phyloP scores from a whole-genome alignment of 2,113 vertebrate genomes.

The human (Homo sapiens) region GRCh38 chr20:44603001-44603500 shows the following conservation, averaged over 20 bases:
- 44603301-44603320: background rate
- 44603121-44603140: background rate
- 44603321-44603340: background rate
- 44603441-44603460: background rate
- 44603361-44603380: background rate
- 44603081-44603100: background rate
- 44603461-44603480: fast-evolving
- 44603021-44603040: background rate
- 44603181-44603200: background rate
- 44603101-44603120: too few relatives aligned
- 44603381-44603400: background rate
- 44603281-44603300: background rate
- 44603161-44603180: background rate
- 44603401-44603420: background rate
- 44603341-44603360: too few relatives aligned
- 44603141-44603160: background rate
- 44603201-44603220: background rate
- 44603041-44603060: background rate
- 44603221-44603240: background rate
- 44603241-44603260: background rate
- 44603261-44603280: background rate
- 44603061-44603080: background rate
- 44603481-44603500: background rate
- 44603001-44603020: background rate
- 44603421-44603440: background rate